phyloP scores from a whole-genome alignment of 1,140 invertebrate species.

The Armadillidium nasatum region DNA sequence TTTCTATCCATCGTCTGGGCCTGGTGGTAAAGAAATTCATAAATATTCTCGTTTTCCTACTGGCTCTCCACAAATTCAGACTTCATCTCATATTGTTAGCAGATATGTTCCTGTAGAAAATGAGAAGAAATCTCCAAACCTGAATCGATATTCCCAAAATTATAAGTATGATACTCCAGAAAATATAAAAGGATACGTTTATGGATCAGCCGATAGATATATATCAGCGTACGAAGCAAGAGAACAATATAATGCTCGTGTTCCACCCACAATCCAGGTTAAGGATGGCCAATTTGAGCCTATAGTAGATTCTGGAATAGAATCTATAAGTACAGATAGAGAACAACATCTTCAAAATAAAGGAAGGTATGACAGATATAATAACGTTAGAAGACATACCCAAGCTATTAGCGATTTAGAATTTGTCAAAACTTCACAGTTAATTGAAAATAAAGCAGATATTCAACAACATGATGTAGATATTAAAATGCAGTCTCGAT shows the following conservation, averaged over 20 bases:
- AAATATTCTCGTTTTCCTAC: slow-evolving; percentile 34
- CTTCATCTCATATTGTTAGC: slow-evolving; percentile 34
- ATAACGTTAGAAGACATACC: slow-evolving; percentile 37
- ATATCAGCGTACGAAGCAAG: slow-evolving; percentile 34
- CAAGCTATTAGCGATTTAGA: slow-evolving; percentile 36
- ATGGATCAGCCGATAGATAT: slow-evolving; percentile 32
- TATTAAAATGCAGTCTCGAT: slow-evolving; percentile 29
- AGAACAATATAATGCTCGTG: neutral
- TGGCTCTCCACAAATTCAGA: slow-evolving; percentile 22
- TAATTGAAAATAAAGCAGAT: slow-evolving; percentile 34
- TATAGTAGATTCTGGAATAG: neutral
- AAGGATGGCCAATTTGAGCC: neutral
- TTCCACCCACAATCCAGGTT: neutral
- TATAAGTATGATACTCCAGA: slow-evolving; percentile 34
- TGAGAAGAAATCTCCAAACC: slow-evolving; percentile 18
- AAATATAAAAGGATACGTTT: slow-evolving; percentile 25
- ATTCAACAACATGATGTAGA: slow-evolving; percentile 34
- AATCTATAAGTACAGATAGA: neutral
- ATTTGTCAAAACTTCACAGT: slow-evolving; percentile 27
- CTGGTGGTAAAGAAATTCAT: slow-evolving; percentile 33
- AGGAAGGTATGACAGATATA: slow-evolving; percentile 37
- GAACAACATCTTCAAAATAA: slow-evolving; percentile 1
- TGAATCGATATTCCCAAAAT: slow-evolving; percentile 26
- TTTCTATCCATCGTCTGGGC: slow-evolving; percentile 43
- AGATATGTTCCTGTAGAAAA: slow-evolving; percentile 38